phyloP scores from a whole-genome alignment of 2,797 vertebrate genomes.

The Myotis daubentonii region DNA sequence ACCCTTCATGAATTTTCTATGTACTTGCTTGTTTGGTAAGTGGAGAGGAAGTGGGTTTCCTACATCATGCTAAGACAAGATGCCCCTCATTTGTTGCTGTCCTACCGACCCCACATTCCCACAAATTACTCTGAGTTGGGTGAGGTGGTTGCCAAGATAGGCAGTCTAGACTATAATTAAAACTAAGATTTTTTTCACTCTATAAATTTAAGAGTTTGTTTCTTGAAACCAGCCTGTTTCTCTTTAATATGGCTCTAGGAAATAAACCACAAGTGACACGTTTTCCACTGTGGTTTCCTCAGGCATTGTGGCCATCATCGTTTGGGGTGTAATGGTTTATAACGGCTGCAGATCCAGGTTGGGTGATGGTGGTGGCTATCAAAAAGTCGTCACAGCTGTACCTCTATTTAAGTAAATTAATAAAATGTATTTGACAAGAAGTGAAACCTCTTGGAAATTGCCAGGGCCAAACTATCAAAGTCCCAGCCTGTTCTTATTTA shows the following conservation, averaged over 20 bases:
- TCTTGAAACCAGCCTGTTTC: slow-evolving; percentile 62
- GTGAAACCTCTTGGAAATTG: slow-evolving; percentile 35
- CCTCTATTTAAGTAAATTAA: not conserved
- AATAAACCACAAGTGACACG: slow-evolving; percentile 34
- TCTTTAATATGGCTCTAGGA: slow-evolving; percentile 50
- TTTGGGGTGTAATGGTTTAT: not conserved
- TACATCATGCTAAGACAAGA: not conserved
- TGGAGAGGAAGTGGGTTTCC: slow-evolving; percentile 43
- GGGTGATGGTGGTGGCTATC: not conserved
- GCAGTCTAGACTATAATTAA: slow-evolving; percentile 66
- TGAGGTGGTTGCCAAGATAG: slow-evolving; percentile 51
- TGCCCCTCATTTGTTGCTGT: not conserved
- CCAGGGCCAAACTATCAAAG: not conserved
- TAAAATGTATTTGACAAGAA: slow-evolving; percentile 42
- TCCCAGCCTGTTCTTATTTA: not conserved
- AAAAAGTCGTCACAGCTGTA: slow-evolving; percentile 6
- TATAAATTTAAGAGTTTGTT: slow-evolving; percentile 67
- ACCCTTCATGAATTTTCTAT: slow-evolving; percentile 17
- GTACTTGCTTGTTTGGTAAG: not conserved
- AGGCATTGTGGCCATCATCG: not conserved
- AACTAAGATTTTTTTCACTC: slow-evolving; percentile 59
- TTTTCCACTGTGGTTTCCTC: slow-evolving; percentile 51
- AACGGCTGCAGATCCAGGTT: slow-evolving; percentile 23
- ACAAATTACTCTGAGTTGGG: not conserved
- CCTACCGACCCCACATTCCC: not conserved